Base-by-base conservation (phyloP, 2,113 vertebrate genomes). In the Charina bottae region DNA sequence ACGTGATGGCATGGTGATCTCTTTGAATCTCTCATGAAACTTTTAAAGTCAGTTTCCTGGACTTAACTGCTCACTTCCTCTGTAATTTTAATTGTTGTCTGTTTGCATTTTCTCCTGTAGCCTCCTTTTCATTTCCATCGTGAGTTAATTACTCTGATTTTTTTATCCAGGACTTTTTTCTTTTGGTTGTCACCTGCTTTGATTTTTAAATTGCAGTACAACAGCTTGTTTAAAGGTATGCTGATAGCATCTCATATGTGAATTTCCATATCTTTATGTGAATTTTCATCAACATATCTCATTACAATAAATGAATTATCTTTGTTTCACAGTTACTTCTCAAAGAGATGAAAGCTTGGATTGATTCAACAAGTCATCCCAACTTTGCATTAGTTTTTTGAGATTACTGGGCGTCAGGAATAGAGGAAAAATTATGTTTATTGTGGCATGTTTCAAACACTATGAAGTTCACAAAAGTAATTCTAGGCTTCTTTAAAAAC, bases 91-190 rank as follows among this genome's bases (percentile, higher is more conserved):
- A 21, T 89, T 0, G 0, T 53, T 92, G 33, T 88, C 91, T 21
- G 42, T 7, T 10, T 54, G 10, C 1, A n/a, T 92, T 58, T 91
- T 85, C 94, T 95, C 64, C 59, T 95, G 78, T 89, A 90, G 83
- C 68, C 60, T 90, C 59, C 49, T n/a, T 92, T 90, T n/a, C 2
- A 87, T 92, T 93, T 93, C 49, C 60, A 26, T 90, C 89, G 58
- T 89, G 93, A 95, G 90, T 19, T 49, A 83, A 94, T 92, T 94
- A 95, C 91, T 96, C 95, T 94, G 96, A 94, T 96, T n/a, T n/a
- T n/a, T n/a, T n/a, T n/a, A n/a, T n/a, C n/a, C n/a, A n/a, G n/a
- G n/a, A n/a, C n/a, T n/a, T n/a, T n/a, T n/a, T n/a, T n/a, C n/a
- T n/a, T n/a, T n/a, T n/a, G n/a, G n/a, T n/a, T n/a, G n/a, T n/a